Base-by-base conservation (phyloP, 2,113 vertebrate genomes). In the Ammospiza caudacuta region DNA sequence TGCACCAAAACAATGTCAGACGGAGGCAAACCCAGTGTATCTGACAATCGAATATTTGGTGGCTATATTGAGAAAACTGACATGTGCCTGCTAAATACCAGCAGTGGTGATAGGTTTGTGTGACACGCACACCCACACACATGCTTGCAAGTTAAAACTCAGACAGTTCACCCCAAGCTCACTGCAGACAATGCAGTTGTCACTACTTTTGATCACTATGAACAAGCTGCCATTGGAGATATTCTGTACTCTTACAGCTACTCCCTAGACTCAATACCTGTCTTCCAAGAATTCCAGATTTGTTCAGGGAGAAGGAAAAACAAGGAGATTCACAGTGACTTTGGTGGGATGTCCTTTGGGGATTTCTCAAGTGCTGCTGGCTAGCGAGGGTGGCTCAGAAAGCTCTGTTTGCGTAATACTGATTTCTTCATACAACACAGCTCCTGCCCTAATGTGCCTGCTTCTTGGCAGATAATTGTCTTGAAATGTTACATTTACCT, bases 371-470 rank as follows among this genome's bases (percentile, higher is more conserved):
- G 46, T 2, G 5, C 35, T 31, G 31, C 37, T 5, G 5, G 58
- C 43, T 66, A 47, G 64, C 1, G 0, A 77, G 84, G 61, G 47
- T 74, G 84, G 79, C 75, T 95, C 88, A 81, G 79, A 93, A 85
- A 59, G 35, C 39, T 68, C 70, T 78, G 78, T 74, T 79, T 88
- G 61, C 4, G 1, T 73, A 94, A 70, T 63, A 33, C 46, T n/a
- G 51, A 83, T 95, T 94, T 86, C 88, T 92, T 95, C 63, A 1
- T 75, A 11, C 39, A 83, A 55, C 68, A 51, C 64, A 78, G 80
- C 14, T 55, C 43, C 37, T 86, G 76, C 33, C 72, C 88, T 58
- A 80, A 29, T 21, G 17, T 0, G 0, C 63, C 82, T 59, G 37
- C 12, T 51, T 83, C 66, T 83, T 72, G 44, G 63, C 67, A 51